Evolutionary conservation across 2,888 invertebrate species (phyloP).

Genomic region (Morinoia aosen): DNA sequence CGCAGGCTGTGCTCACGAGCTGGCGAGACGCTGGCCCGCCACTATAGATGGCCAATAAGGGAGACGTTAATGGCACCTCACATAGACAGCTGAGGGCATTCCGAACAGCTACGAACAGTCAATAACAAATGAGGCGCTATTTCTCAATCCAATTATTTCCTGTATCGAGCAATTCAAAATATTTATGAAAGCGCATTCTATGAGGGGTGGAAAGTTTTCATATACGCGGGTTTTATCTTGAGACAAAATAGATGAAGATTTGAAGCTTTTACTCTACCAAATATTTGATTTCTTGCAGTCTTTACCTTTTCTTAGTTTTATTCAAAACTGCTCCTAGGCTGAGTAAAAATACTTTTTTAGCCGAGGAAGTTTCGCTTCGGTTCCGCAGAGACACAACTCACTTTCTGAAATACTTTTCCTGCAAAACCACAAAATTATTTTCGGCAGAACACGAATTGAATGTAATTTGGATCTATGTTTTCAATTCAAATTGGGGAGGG

Average conservation of each 20-base stretch:
- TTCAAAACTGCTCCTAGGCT: too few species aligned
- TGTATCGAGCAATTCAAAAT: background rate
- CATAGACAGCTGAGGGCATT: conserved; percentile 2
- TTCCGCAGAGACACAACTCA: too few species aligned
- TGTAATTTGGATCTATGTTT: too few species aligned
- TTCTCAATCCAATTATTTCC: background rate
- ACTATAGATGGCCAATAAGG: background rate
- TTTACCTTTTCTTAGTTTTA: too few species aligned
- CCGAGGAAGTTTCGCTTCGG: too few species aligned
- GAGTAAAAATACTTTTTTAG: too few species aligned
- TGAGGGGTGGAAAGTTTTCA: background rate
- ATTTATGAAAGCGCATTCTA: background rate
- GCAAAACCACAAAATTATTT: too few species aligned
- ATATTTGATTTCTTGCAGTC: too few species aligned
- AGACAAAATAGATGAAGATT: background rate
- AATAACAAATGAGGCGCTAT: background rate
- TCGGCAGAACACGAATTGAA: too few species aligned
- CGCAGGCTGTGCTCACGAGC: background rate
- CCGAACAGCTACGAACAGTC: background rate
- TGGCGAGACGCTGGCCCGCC: background rate
- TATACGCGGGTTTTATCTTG: background rate
- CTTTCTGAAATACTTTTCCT: too few species aligned
- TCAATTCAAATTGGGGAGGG: too few species aligned
- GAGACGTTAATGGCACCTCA: background rate
- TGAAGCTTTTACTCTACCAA: too few species aligned